Base-by-base conservation (phyloP, 92 coral and sea anemone species). In the Parazoanthus swiftii region DNA sequence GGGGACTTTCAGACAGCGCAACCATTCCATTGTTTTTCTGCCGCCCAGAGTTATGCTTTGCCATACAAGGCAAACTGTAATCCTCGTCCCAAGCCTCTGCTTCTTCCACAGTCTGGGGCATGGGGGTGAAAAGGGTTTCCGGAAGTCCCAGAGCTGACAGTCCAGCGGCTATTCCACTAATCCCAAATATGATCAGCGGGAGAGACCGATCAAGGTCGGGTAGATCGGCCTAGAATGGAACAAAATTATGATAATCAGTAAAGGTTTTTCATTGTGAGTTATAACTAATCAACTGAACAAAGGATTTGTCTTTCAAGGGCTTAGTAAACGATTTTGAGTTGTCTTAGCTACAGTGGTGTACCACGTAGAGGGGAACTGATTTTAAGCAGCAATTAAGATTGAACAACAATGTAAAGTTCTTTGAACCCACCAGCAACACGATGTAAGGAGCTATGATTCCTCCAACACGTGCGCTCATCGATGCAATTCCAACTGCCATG, bases 81-180 rank as follows among this genome's bases (percentile, higher is more conserved):
- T 94, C 98, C 68, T 94, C 98, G 18, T 85, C 85, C 98, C 95
- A 94, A 63, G 92, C 91, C 76, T 94, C 98, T 37, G 90, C 93
- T 85, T 94, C 92, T 59, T 94, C 94, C 43, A 93, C 93, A 67
- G 95, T 93, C 87, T 94, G 98, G 88, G 95, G 88, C 95, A 94
- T 94, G 59, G 95, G 94, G n/a, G 94, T 80, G 90, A 82, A 93
- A 42, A 93, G 92, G 7, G 98, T 94, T 82, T 94, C 98, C 20
- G 98, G 98, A 3, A 94, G 88, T 93, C 98, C 89, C 35, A 94
- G 89, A 1, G 95, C 92, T 81, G 92, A 70, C 54, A 93, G 38
- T 25, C 98, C 98, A 18, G 95, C 98, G n/a, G 89, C 85, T 36
- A 94, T 87, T 66, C 91, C 98, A 25, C 94, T 81, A 20, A 94